Conservation (phyloP, 2,113 vertebrate genomes). For the Columbina picui region DNA sequence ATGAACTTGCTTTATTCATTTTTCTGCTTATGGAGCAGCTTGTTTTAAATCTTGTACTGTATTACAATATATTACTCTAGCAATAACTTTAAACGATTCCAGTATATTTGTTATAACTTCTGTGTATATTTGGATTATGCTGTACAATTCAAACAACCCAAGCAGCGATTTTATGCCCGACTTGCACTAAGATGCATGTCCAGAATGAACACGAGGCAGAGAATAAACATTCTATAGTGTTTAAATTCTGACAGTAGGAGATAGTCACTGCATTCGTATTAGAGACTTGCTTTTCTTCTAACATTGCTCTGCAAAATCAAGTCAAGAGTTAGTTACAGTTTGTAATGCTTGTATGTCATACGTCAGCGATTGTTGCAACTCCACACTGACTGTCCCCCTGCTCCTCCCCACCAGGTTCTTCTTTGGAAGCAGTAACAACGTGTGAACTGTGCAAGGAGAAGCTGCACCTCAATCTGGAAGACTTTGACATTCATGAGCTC, state of each 20-base stretch:
- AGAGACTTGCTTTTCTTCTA: not conserved
- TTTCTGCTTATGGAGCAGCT: not conserved
- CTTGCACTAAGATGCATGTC: not conserved
- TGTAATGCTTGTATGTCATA: not conserved
- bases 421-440: slow-evolving; percentile 91
- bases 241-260: not conserved
- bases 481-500: slow-evolving; percentile 96
- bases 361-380: not conserved
- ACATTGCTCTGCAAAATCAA: not conserved
- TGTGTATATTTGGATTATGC: not conserved
- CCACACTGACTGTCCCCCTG: not conserved
- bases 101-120: not conserved
- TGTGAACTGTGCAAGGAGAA: slow-evolving; percentile 98
- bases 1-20: not conserved
- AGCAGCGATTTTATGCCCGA: not conserved
- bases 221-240: not conserved
- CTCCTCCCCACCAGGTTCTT: slow-evolving; percentile 80
- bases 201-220: not conserved
- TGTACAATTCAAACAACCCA: not conserved
- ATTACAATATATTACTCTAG: not conserved
- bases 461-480: slow-evolving; percentile 91
- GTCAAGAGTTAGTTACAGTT: not conserved
- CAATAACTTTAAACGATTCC: not conserved
- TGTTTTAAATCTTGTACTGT: not conserved
- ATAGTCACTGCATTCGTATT: not conserved